Base-by-base conservation (phyloP, 2,888 invertebrate genomes). In the Dusona sp. region DNA sequence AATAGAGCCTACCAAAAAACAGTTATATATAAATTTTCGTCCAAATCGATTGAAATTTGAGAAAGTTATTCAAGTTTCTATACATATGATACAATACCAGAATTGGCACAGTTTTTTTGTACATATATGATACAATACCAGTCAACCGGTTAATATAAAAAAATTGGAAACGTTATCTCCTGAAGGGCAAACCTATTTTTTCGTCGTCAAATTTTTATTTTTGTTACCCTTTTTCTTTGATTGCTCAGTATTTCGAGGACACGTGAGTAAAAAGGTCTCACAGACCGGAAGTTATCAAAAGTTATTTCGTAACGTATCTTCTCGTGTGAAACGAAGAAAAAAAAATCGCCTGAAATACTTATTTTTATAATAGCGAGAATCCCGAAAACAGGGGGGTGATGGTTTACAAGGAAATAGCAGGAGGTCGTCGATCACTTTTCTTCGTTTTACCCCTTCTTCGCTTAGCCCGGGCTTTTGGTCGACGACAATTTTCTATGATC, bases 381-480 rank as follows among this genome's bases (percentile, higher is more conserved):
- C 72, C 48, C 84, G 83, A 86, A 82, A 81, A 36, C 38, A n/a
- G 80, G 75, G 79, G 72, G 68, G 11, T 89, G 87, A 89, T 89
- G 83, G 88, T 87, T 89, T 88, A 89, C 89, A 84, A 83, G 84
- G 89, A 88, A 89, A 89, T 86, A 79, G 87, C 87, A 86, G 87
- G 89, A 88, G 89, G 89, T 87, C 88, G 83, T 61, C 48, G 33
- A 57, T 80, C 80, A 73, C 70, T 85, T 80, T 77, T 73, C 65
- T 33, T 48, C 45, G 42, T 61, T n/a, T 70, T 16, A 65, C 3
- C 54, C 38, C 54, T 25, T 25, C 70, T 29, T 11, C 22, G 29
- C n/a, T 57, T 19, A 57, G n/a, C 54, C n/a, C n/a, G n/a, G n/a
- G 68, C 57, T 54, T 68, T 68, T 42, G 51, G 19, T 68, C 67